A percentile compares a stretch with the other conserved stretches of the same genome.
Conservation (phyloP, 2,113 vertebrate species). For the Embiotoca jacksoni region DNA sequence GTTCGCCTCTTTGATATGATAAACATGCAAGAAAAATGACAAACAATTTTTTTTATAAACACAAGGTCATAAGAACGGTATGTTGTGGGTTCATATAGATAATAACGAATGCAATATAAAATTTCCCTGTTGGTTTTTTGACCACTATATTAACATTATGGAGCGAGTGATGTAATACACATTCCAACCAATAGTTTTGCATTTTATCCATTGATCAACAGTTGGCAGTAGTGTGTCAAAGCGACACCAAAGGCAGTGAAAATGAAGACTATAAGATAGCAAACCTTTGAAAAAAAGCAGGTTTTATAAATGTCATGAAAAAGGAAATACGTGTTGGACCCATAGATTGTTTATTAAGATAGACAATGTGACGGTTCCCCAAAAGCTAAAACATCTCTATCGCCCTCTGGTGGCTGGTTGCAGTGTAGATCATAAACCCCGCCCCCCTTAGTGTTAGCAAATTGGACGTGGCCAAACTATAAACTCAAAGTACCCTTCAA, state of each 20-base stretch:
- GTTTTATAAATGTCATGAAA: not conserved
- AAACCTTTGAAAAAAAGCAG: not conserved
- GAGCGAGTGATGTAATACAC: not conserved
- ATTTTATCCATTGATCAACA: no score
- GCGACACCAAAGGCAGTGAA: not conserved
- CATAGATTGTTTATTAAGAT: no score
- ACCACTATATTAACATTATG: not conserved
- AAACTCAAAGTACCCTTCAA: no score
- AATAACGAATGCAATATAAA: not conserved
- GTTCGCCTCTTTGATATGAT: not conserved
- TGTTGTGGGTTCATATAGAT: not conserved
- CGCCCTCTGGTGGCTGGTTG: no score
- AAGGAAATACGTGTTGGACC: no score
- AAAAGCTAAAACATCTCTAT: no score
- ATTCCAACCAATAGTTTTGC: not conserved
- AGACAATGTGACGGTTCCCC: no score
- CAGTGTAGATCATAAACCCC: no score
- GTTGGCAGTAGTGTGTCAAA: no score
- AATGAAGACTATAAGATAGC: not conserved
- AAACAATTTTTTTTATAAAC: not conserved
- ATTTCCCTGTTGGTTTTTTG: not conserved
- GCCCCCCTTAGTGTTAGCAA: no score
- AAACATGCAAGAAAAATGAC: not conserved
- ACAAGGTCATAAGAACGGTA: not conserved
- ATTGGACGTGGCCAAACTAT: no score